Base-by-base conservation (phyloP, 1,140 invertebrate species). In the Drosophila parvula region DNA sequence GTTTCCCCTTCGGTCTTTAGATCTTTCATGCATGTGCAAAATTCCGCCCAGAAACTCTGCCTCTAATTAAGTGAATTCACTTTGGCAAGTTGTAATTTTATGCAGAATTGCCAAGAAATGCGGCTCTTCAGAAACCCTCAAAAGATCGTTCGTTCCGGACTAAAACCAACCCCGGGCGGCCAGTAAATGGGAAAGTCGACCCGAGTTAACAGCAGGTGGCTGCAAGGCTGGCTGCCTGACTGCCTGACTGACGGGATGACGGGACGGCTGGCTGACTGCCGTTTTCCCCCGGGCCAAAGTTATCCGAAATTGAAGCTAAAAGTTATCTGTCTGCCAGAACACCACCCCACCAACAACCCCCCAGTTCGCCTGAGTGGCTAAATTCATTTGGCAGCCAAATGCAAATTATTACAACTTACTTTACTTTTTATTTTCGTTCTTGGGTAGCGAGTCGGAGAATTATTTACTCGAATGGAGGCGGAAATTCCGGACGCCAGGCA, bases 331-430 rank as follows among this genome's bases (percentile, higher is more conserved):
- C 73, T 73, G 44, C 61, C 65, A 50, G 34, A 50, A 59, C 45
- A 45, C 41, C 62, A 57, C 41, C 22, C 22, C 1, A 1, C 22
- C 22, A 22, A 1, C 22, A 22, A 22, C 64, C 64, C 58, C 53
- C 14, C 58, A 36, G 70, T 45, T 63, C 63, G 79, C 57, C 77
- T 58, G 84, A 89, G 73, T 89, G 84, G 83, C 83, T 83, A 89
- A 88, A 88, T 88, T 88, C 83, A 88, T 89, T 88, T 88, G 83
- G 76, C 83, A 88, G 76, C 68, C 75, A 89, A 88, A 88, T 88
- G 83, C 83, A 88, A 88, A 88, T 89, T 89, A 88, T 88, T 88
- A 88, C 84, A 89, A 88, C 79, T 88, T 82, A 79, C 79, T 86
- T 81, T 86, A 76, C 78, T 63, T 78, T 88, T 78, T 77, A 47